phyloP scores from a whole-genome alignment of 1,140 invertebrate genomes.

The Dolichoris vasculosae region DNA sequence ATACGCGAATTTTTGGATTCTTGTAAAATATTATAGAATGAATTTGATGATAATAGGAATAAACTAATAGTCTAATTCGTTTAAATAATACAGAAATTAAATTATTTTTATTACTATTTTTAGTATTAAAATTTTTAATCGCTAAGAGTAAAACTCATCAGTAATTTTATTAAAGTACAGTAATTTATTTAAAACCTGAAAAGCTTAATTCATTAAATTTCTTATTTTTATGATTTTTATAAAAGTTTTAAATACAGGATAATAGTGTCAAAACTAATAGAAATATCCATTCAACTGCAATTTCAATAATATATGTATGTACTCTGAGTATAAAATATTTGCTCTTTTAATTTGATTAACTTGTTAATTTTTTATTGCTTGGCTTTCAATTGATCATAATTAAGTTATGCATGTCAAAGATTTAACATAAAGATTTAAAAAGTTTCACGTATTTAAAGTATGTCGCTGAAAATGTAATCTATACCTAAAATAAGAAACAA shows the following conservation, averaged over 20 bases:
- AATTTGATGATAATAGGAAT: slow-evolving; percentile 10
- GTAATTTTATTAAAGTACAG: slow-evolving; percentile 63
- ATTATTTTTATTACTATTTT: slow-evolving; percentile 38
- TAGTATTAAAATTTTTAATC: slow-evolving; percentile 52
- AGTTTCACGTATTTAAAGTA: slow-evolving; percentile 57
- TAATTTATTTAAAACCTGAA: not conserved
- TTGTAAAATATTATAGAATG: slow-evolving; percentile 29
- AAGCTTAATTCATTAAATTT: not conserved
- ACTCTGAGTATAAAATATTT: slow-evolving; percentile 67
- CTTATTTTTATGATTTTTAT: slow-evolving; percentile 11
- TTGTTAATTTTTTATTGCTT: not conserved
- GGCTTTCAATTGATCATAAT: slow-evolving; percentile 52
- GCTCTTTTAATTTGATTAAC: slow-evolving; percentile 55
- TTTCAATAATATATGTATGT: slow-evolving; percentile 66
- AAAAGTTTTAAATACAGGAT: not conserved
- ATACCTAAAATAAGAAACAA: slow-evolving; percentile 27
- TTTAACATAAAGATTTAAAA: slow-evolving; percentile 60
- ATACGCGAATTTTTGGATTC: slow-evolving; percentile 12
- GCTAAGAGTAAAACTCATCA: slow-evolving; percentile 63
- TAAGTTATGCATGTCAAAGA: slow-evolving; percentile 61
- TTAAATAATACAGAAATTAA: not conserved
- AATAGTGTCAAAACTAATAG: slow-evolving; percentile 58
- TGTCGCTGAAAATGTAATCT: slow-evolving; percentile 72
- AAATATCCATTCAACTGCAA: slow-evolving; percentile 66
- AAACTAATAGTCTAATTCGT: slow-evolving; percentile 25